Evolutionary conservation across 2,797 vertebrate genomes (phyloP).

Genomic region (Saxicola maurus): DNA sequence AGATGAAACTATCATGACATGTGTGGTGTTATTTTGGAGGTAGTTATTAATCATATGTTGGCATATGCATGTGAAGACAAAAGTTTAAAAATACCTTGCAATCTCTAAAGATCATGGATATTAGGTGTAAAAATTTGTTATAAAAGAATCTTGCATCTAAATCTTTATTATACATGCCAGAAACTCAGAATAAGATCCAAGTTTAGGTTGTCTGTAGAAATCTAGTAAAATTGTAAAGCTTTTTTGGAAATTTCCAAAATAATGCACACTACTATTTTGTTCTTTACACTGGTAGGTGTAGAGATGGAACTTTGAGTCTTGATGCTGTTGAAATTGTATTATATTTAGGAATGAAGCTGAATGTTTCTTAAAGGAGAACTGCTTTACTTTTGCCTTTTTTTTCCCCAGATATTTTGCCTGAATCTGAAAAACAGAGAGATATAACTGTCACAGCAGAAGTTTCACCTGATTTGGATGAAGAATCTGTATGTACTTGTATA

Average conservation of each 20-base stretch:
- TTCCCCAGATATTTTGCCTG: slow-evolving; percentile 82
- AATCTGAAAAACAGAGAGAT: slow-evolving; percentile 77
- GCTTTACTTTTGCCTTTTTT: slow-evolving; percentile 18
- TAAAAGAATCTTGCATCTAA: neutral
- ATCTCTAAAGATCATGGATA: neutral
- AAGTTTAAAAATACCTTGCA: neutral
- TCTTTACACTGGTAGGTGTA: neutral
- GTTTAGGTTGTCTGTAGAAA: neutral
- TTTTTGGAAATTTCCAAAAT: neutral
- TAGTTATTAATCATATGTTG: neutral
- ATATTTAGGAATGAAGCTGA: neutral
- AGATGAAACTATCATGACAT: neutral
- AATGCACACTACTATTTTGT: neutral
- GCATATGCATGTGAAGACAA: neutral
- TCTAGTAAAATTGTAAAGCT: neutral
- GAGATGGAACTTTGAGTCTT: neutral
- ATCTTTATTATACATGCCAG: neutral
- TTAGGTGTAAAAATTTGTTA: neutral
- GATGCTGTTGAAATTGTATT: neutral
- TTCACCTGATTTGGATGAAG: slow-evolving; percentile 79
- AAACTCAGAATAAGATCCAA: neutral
- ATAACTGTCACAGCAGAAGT: slow-evolving; percentile 77
- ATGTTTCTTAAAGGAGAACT: neutral
- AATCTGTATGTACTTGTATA: slow-evolving; percentile 77
- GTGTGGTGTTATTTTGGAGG: neutral